Base-by-base conservation (phyloP, 2,113 vertebrate genomes). In the Podocnemis expansa region DNA sequence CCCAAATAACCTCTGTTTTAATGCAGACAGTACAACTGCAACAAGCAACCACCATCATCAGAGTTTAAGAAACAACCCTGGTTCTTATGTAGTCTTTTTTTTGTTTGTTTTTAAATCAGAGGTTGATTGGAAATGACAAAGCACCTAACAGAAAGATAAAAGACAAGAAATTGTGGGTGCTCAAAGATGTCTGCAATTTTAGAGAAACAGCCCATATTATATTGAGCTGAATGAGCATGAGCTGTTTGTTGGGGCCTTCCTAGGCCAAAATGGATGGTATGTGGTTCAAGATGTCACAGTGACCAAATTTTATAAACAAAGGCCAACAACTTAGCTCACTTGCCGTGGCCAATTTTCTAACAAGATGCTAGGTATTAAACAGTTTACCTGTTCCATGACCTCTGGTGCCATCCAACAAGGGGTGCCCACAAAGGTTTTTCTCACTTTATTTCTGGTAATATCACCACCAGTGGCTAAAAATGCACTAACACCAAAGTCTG, bases 351-450 rank as follows among this genome's bases (percentile, higher is more conserved):
- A 75, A 49, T 60, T 56, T 67, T 38, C 8, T 88, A 52, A 82
- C 4, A 89, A 21, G 51, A 95, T 5, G 55, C 6, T 6, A 56
- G 3, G 16, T 70, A 81, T 84, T 93, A 24, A 43, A 89, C 54
- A 84, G 29, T 82, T 89, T 97, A 99, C 99, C 99, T 99, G 99
- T 85, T 99, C 99, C 99, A 99, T 99, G 84, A 99, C 99, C 96
- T 99, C 99, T 22, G 99, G 99, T 21, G 99, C 99, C 99, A 99
- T 99, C 99, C 99, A 99, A 95, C 99, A 99, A 41, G 99, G 99
- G 3, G 99, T 99, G 94, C 99, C 99, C 91, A 99, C 99, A 97
- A 99, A 99, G 0, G 99, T 99, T 98, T 99, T 99, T 87, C 99
- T 98, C 94, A 99, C 99, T 99, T 99, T 99, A 97, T 99, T 99